Base-by-base conservation (phyloP, 2,113 vertebrate species). In the Corydoras sp. region DNA sequence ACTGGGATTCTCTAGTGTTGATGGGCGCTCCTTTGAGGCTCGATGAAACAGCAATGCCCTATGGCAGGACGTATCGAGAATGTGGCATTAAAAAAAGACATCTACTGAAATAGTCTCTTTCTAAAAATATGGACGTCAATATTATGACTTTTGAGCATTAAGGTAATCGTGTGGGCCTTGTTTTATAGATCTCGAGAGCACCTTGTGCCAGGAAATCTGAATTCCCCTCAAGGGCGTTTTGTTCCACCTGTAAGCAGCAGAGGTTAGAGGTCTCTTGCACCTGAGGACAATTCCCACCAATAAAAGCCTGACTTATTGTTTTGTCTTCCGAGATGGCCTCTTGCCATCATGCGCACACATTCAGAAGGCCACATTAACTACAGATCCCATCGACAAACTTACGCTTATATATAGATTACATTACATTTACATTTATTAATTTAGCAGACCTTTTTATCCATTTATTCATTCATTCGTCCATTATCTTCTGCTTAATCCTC, bases 261-360 rank as follows among this genome's bases (percentile, higher is more conserved):
- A 71, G 87, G 89, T 91, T 86, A 88, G 77, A 77, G 88, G 86
- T 90, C 86, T 85, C 80, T 82, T 85, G 81, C 88, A 90, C 89
- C 90, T 90, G 87, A 89, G 89, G 90, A 86, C 81, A 81, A 82
- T 85, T 87, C 86, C 83, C 85, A 86, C 86, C 82, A 84, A 89
- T 86, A 88, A 88, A 89, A 86, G 87, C 77, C 77, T 79, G 82
- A 82, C 81, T 82, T 68, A 55, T 60, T 72, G 68, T 69, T 32
- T n/a, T 48, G 78, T 82, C 81, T 82, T 76, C 74, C 79, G 83
- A 85, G 79, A 77, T 83, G 76, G 18, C 79, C 85, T 84, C 88
- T 89, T 83, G 81, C 76, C 77, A 81, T 83, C 81, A 70, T 35
- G 18, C 65, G 56, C 71, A 65, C 43, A 48, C 15, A 43, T 43